Evolutionary conservation across 1,140 invertebrate genomes (phyloP), one percentile per base, ranked within the genome.

Genomic region (Hyles vespertilio): DNA sequence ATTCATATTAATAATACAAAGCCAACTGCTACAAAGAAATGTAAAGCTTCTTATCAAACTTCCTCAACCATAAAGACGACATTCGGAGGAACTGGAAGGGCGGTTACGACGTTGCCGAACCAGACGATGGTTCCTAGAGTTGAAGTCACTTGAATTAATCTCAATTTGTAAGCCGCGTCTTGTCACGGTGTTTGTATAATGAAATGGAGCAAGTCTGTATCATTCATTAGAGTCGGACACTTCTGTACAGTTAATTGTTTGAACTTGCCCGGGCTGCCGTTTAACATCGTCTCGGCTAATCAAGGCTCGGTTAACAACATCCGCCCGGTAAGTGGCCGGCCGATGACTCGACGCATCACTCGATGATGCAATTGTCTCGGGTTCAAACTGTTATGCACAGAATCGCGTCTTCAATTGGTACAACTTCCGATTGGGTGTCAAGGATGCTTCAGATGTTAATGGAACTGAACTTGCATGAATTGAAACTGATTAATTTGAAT

Each of bases 241-340:
- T 88, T 87, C 80, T 88, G 81, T 88, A 83, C 81, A 83, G 77
- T 88, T 86, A 86, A 86, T 88, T 86, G 85, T 86, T 86, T 88
- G 85, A 88, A 88, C 85, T 86, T 77, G 82, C 72, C 69, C 79
- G 74, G 67, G 68, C 74, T 81, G 77, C 76, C 75, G 83, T 84
- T 86, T 87, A 81, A 86, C 75, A 77, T 80, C 84, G 83, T 84
- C 80, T 85, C 76, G 76, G 74, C 74, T 86, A 88, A 88, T 88
- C 83, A 85, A 86, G 80, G 73, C 75, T 66, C 76, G 75, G 81
- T 84, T 88, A 85, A 88, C 81, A 79, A 86, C 85, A 85, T 88
- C 85, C 85, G 84, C 76, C 74, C 69, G 58, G 70, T 74, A 82
- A 84, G 82, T 84, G 83, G 78, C 64, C 67, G 81, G 79, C 77